Evolutionary conservation across 2,888 invertebrate species (phyloP).

Genomic region (Chloroclysta siterata): DNA sequence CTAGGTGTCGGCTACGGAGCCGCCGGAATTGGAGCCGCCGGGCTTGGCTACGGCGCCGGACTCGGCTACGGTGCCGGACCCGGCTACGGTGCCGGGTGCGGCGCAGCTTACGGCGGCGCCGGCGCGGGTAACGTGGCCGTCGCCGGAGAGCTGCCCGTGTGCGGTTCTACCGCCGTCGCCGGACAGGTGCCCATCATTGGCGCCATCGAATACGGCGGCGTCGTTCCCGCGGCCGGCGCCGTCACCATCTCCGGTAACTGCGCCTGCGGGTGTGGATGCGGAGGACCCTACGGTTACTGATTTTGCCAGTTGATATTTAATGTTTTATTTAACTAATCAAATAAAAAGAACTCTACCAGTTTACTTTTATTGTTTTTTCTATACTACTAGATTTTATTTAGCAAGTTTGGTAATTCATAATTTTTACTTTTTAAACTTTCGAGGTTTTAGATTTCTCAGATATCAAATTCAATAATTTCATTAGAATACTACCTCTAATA

Average conservation of each 20-base stretch:
- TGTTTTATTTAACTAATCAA: neutral
- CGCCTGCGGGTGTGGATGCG: conserved; percentile 39
- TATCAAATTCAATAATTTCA: too few species aligned
- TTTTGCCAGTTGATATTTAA: neutral
- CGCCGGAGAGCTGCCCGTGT: conserved; percentile 49
- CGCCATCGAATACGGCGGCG: conserved; percentile 44
- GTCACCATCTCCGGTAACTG: conserved; percentile 45
- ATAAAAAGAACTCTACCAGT: neutral
- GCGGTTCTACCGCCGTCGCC: conserved; percentile 50
- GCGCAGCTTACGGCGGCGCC: conserved; percentile 39
- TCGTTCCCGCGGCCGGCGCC: conserved; percentile 44
- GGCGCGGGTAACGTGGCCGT: conserved; percentile 46
- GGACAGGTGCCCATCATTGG: conserved; percentile 51
- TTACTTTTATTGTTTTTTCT: too few species aligned
- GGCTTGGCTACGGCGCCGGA: too few species aligned
- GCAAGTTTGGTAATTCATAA: too few species aligned
- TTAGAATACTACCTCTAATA: too few species aligned
- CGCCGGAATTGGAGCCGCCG: too few species aligned
- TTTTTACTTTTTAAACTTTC: too few species aligned
- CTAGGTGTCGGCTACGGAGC: too few species aligned
- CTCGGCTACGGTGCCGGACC: conserved; percentile 17
- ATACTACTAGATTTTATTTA: too few species aligned
- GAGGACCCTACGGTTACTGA: conserved; percentile 3
- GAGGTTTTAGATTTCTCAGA: too few species aligned
- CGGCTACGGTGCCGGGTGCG: conserved; percentile 37